phyloP scores from a whole-genome alignment of 2,888 invertebrate species.

The Colletes collaris region DNA sequence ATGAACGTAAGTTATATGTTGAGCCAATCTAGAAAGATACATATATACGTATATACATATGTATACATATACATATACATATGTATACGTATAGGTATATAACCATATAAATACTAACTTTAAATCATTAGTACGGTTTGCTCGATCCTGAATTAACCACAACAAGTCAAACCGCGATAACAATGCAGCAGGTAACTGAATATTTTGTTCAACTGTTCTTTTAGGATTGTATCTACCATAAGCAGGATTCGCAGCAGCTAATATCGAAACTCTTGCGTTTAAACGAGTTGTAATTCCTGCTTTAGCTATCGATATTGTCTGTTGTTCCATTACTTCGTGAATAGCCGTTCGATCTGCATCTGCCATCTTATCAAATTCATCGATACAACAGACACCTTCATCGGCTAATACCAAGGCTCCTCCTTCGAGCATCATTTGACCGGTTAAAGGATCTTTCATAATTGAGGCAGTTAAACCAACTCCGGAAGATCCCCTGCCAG shows the following conservation, averaged over 20 bases:
- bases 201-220: conserved; percentile 97
- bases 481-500: conserved; percentile 97
- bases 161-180: conserved; percentile 97
- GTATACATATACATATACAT: not conserved
- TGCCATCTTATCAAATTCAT: conserved; percentile 99
- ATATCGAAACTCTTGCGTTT: conserved; percentile 98
- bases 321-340: conserved; percentile 99
- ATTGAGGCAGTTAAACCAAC: conserved; percentile 99
- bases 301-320: conserved; percentile 99
- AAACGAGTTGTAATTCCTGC: conserved; percentile 99
- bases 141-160: conserved; percentile 95
- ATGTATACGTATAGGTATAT: not conserved
- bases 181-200: conserved; percentile 98
- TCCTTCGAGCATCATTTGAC: conserved; percentile 98
- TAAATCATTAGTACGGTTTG: conserved; percentile 88
- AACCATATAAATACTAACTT: conserved; percentile 79
- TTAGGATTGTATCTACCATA: conserved; percentile 99
- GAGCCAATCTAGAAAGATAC: conserved; percentile 87
- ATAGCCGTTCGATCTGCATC: conserved; percentile 97
- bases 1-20: conserved; percentile 99
- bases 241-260: conserved; percentile 99
- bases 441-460: conserved; percentile 98
- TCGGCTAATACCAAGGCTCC: conserved; percentile 98
- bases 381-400: conserved; percentile 99
- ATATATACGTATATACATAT: conserved; percentile 1